A percentile compares a stretch with the other conserved stretches of the same genome.
phyloP scores from a whole-genome alignment of 92 coral and sea anemone species.

The Porites divaricata region DNA sequence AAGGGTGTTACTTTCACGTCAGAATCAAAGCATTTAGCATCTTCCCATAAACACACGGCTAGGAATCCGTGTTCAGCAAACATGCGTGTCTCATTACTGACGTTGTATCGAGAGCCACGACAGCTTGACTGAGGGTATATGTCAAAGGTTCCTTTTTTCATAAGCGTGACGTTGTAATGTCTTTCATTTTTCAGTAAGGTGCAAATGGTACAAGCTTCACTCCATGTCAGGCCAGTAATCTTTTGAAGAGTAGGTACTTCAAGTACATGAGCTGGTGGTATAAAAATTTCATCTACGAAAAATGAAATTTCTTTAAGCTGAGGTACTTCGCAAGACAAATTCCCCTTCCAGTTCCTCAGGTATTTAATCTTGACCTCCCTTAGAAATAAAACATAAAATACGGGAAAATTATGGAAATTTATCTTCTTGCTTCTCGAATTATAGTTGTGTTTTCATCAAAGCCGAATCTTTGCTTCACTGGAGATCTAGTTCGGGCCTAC shows the following conservation, averaged over 20 bases:
- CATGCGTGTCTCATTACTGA: constrained; percentile 30
- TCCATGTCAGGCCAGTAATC: constrained; percentile 76
- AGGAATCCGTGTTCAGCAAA: constrained; percentile 72
- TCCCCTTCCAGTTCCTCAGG: constrained; percentile 60
- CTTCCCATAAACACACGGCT: constrained; percentile 51
- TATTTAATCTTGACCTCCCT: constrained; percentile 49
- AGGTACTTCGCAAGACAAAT: constrained; percentile 50
- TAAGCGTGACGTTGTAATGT: constrained; percentile 36
- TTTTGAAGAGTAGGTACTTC: constrained; percentile 43
- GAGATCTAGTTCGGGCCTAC: no score
- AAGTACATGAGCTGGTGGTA: constrained; percentile 51
- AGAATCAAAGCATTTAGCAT: constrained; percentile 56
- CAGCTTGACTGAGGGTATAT: constrained; percentile 62
- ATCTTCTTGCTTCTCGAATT: background rate
- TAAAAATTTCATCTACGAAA: constrained; percentile 38
- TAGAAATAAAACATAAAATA: background rate
- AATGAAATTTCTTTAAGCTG: constrained; percentile 53
- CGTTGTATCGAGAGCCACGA: constrained; percentile 67
- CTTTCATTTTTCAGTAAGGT: constrained; percentile 54
- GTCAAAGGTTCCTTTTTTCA: constrained; percentile 47
- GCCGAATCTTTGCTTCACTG: no score
- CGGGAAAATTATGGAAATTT: background rate
- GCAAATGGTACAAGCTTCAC: constrained; percentile 52
- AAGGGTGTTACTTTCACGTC: constrained; percentile 53
- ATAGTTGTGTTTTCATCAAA: no score